These are phyloP conservation scores for Notothenia rossii DNA, from an alignment of 2,113 vertebrate species.

Conservation along the genomic window DNA sequence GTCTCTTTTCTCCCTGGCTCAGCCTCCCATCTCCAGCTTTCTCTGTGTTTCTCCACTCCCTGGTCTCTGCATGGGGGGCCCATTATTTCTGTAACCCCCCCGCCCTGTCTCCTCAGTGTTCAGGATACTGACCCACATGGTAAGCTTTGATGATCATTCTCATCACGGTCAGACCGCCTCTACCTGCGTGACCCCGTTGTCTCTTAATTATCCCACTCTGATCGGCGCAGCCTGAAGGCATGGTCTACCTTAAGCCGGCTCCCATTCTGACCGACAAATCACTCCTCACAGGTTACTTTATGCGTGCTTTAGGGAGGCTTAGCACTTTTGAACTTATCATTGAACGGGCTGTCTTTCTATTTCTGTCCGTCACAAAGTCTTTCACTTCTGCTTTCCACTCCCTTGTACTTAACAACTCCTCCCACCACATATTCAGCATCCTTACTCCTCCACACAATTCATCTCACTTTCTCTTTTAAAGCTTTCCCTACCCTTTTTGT, in stretches of 20 bases:
- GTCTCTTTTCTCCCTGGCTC: conserved; percentile 44
- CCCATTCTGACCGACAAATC: conserved; percentile 57
- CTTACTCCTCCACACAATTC: conserved; percentile 8
- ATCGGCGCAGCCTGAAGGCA: conserved; percentile 52
- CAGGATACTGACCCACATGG: conserved; percentile 59
- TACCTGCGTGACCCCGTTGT: conserved; percentile 68
- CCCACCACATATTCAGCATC: conserved; percentile 19
- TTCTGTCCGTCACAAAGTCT: conserved; percentile 6
- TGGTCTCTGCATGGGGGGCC: conserved; percentile 31
- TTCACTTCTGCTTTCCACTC: conserved; percentile 14
- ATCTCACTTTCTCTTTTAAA: conserved; percentile 14
- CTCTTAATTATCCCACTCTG: conserved; percentile 72
- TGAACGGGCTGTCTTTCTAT: conserved; percentile 24
- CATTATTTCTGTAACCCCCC: conserved; percentile 47
- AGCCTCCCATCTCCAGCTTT: conserved; percentile 28
- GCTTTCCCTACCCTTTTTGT: not conserved
- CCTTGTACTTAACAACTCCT: conserved; percentile 15
- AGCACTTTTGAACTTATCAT: conserved; percentile 63
- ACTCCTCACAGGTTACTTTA: conserved; percentile 57
- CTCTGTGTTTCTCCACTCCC: conserved; percentile 28
- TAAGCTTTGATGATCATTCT: conserved; percentile 72
- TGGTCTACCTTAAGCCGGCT: conserved; percentile 56
- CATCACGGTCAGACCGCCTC: conserved; percentile 55
- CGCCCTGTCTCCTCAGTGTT: conserved; percentile 32
- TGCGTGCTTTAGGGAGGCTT: conserved; percentile 49